Evolutionary conservation across 2,113 vertebrate genomes (phyloP).

Genomic region (Cyprinodon brontotheroides): DNA sequence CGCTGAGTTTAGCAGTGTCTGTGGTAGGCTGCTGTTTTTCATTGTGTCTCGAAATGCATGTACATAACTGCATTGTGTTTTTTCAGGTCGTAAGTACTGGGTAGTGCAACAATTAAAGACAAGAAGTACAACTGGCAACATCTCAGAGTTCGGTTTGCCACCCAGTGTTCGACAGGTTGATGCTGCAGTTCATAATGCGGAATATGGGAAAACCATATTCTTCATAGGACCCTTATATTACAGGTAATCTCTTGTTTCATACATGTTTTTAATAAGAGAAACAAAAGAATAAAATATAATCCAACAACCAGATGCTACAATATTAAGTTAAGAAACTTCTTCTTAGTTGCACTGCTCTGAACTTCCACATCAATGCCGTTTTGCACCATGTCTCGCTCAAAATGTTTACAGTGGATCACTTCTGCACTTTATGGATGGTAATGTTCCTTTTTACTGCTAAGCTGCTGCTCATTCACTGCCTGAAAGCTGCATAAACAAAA

Average conservation of each 20-base stretch:
- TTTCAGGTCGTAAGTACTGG: slow-evolving; percentile 76
- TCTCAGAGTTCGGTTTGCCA: slow-evolving; percentile 71
- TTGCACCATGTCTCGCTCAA: no score
- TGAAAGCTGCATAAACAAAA: no score
- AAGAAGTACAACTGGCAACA: slow-evolving; percentile 60
- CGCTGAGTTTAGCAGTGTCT: slow-evolving; percentile 42
- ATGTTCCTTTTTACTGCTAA: no score
- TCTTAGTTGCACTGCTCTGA: background rate
- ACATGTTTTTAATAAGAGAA: background rate
- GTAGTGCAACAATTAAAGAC: slow-evolving; percentile 67
- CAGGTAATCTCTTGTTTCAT: slow-evolving; percentile 53
- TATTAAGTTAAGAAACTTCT: background rate
- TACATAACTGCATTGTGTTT: slow-evolving; percentile 61
- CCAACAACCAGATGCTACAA: background rate
- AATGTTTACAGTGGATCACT: no score
- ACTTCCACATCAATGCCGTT: no score
- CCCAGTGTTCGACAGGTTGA: slow-evolving; percentile 64
- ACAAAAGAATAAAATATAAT: background rate
- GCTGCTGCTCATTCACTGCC: no score
- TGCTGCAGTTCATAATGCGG: slow-evolving; percentile 65
- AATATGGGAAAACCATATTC: slow-evolving; percentile 71
- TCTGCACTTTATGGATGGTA: no score
- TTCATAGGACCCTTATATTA: slow-evolving; percentile 70
- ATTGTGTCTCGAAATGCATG: slow-evolving; percentile 41
- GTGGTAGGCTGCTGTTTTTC: slow-evolving; percentile 53